Evolutionary conservation across 1,140 invertebrate genomes (phyloP).

Genomic region (Megalopta genalis): DNA sequence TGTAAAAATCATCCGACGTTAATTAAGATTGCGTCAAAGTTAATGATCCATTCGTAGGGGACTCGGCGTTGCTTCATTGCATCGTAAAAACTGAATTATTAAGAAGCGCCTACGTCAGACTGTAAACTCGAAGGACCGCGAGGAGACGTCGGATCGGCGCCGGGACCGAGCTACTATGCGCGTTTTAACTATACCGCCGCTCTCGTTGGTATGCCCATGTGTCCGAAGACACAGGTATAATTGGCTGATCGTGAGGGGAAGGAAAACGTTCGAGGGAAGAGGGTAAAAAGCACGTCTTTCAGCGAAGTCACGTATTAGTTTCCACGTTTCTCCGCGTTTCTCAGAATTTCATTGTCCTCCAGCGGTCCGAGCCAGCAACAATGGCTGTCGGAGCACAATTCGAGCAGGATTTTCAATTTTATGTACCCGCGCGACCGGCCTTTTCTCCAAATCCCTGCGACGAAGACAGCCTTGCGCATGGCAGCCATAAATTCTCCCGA

Average conservation of each 20-base stretch:
- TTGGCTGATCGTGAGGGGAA: conserved; percentile 23
- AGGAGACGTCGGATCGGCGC: no score
- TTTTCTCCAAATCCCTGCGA: conserved; percentile 6
- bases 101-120: no score
- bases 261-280: neutral
- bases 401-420: conserved; percentile 58
- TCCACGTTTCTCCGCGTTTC: conserved; percentile 55
- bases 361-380: conserved; percentile 50
- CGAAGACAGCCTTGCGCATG: neutral
- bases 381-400: conserved; percentile 53
- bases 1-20: no score
- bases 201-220: conserved; percentile 1
- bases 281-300: conserved; percentile 43
- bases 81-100: no score
- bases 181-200: no score
- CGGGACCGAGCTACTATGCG: no score
- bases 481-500: no score
- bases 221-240: conserved; percentile 39
- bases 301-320: conserved; percentile 31
- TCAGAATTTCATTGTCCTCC: conserved; percentile 60
- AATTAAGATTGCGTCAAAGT: no score
- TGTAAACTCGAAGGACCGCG: no score
- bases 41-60: no score
- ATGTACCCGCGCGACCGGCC: conserved; percentile 31
- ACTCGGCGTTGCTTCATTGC: no score